These are phyloP conservation scores for Oithona nana DNA, from an alignment of 2,888 invertebrate genomes.

Conservation along the genomic window DNA sequence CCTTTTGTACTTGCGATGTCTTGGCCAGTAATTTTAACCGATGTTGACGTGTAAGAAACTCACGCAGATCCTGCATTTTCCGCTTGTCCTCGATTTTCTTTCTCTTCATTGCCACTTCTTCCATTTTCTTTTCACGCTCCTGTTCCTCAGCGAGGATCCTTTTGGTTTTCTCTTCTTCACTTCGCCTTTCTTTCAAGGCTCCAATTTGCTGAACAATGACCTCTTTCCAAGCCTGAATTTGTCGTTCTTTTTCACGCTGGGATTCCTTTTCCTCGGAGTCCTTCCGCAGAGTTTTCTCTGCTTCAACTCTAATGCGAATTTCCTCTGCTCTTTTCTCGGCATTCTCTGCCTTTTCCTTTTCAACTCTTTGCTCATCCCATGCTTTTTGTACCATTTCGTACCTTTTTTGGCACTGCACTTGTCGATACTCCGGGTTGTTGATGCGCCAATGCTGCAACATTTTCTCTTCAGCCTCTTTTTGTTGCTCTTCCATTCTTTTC, in stretches of 20 bases:
- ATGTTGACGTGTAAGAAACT: background rate
- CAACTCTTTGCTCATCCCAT: background rate
- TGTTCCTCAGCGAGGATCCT: constrained; percentile 23
- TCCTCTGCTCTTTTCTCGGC: constrained; percentile 22
- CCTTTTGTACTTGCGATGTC: background rate
- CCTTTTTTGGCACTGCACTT: background rate
- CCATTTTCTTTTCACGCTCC: constrained; percentile 14
- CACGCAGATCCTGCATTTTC: background rate
- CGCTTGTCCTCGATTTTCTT: constrained; percentile 1
- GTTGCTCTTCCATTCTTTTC: background rate
- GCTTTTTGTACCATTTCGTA: background rate
- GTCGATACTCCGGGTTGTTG: background rate
- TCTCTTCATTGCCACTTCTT: constrained; percentile 25
- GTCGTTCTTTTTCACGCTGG: background rate
- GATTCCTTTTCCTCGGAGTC: constrained; percentile 17
- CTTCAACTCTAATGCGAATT: background rate
- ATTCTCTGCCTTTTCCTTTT: constrained; percentile 16
- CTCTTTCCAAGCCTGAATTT: background rate
- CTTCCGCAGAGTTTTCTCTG: background rate
- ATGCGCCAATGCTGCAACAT: constrained; percentile 9
- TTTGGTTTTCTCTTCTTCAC: constrained; percentile 23
- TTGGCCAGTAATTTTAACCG: background rate
- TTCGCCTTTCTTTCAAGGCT: constrained; percentile 18
- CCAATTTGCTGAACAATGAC: background rate
- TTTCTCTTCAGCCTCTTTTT: constrained; percentile 1